Evolutionary conservation across 2,113 vertebrate species (phyloP).

Genomic region (Apteryx owenii): DNA sequence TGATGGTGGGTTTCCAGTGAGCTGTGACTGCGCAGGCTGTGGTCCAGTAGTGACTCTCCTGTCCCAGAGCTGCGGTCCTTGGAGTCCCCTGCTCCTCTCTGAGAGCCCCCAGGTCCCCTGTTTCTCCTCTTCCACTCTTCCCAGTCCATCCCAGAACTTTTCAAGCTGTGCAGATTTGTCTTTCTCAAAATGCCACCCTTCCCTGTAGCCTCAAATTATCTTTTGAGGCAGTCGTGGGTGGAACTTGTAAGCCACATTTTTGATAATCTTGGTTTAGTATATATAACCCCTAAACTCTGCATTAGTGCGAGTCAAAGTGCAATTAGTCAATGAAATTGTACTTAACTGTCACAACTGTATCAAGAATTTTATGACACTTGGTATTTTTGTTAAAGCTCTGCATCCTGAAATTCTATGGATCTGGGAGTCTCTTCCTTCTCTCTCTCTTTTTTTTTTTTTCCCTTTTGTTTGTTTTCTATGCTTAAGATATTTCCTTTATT

Average conservation of each 20-base stretch:
- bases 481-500: background rate
- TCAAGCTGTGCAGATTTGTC: no score
- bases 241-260: fast-evolving
- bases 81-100: no score
- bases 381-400: background rate
- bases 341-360: background rate
- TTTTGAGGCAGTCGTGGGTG: background rate
- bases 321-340: background rate
- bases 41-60: no score
- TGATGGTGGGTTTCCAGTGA: no score
- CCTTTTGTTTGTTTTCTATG: conserved; percentile 6
- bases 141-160: no score
- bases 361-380: background rate
- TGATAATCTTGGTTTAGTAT: background rate
- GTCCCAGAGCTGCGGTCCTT: no score
- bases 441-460: background rate
- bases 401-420: background rate
- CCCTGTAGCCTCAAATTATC: no score
- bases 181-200: no score
- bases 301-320: background rate
- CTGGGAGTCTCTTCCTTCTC: background rate
- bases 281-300: background rate
- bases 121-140: no score
- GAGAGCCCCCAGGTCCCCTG: no score
- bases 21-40: no score